A percentile compares a stretch with the other conserved stretches of the same genome.
Evolutionary conservation across 2,113 vertebrate genomes (phyloP).

Genomic region (Mesocricetus auratus): DNA sequence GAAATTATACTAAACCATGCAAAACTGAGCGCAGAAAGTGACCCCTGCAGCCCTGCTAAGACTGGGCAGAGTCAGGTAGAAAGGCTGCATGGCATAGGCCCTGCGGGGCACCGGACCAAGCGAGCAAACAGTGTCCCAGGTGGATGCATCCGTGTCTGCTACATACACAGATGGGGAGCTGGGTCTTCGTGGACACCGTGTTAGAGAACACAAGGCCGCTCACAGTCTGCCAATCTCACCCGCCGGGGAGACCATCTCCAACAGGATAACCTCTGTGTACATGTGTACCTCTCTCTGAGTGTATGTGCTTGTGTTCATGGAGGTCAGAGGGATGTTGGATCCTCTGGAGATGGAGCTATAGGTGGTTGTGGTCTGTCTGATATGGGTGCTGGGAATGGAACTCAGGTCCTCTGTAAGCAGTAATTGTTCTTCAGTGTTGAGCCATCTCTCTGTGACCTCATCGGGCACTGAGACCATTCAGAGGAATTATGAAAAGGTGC

Average conservation of each 20-base stretch:
- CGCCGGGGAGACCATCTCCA: neutral
- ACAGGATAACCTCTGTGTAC: neutral
- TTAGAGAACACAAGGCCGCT: neutral
- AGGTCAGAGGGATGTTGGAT: neutral
- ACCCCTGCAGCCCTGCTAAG: neutral
- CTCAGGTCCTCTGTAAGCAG: neutral
- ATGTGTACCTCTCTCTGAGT: neutral
- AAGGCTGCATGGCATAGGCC: neutral
- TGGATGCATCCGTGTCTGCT: rapidly evolving
- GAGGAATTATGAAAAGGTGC: neutral
- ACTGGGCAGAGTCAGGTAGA: neutral
- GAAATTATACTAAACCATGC: neutral
- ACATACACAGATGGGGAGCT: neutral
- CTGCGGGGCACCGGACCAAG: too few relatives aligned
- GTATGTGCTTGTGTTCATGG: neutral
- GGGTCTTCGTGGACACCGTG: neutral
- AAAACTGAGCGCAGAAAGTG: neutral
- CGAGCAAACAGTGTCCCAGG: neutral
- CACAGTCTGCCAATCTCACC: neutral
- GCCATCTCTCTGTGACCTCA: neutral
- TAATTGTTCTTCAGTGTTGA: neutral
- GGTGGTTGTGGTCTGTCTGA: neutral
- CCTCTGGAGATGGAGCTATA: neutral
- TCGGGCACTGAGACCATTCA: neutral
- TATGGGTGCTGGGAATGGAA: neutral